These are phyloP conservation scores for Lagopus muta DNA, from an alignment of 2,113 vertebrate species.

Conservation along the genomic window DNA sequence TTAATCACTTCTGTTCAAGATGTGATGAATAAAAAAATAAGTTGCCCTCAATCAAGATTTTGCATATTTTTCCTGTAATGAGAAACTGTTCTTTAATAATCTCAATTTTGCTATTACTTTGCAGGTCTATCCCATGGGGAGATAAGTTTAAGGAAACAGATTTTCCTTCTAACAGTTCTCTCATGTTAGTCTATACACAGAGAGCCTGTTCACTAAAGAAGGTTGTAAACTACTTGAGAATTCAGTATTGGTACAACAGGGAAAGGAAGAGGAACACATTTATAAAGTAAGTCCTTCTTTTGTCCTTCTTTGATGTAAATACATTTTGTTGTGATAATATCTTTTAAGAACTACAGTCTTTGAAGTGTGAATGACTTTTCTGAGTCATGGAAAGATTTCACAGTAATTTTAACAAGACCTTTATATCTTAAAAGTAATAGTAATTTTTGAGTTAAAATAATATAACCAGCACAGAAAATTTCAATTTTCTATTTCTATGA, in stretches of 20 bases:
- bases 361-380: neutral
- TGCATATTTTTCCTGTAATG: neutral
- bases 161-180: neutral
- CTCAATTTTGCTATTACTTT: neutral
- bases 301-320: neutral
- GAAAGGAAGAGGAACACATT: neutral
- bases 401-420: slow-evolving; percentile 8
- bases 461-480: neutral
- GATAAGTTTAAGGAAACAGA: neutral
- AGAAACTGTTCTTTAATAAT: neutral
- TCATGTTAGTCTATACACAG: neutral
- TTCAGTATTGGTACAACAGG: neutral
- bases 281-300: neutral
- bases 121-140: neutral
- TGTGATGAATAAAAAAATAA: neutral
- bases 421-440: neutral
- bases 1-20: neutral
- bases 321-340: neutral
- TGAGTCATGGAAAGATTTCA: slow-evolving; percentile 35
- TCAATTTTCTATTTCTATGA: neutral
- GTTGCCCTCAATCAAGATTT: neutral
- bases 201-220: neutral
- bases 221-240: neutral
- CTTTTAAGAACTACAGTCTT: neutral
- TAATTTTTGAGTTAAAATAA: slow-evolving; percentile 9